These are phyloP conservation scores for Montipora cactus DNA, from an alignment of 64 coral and sea anemone genomes.

Conservation along the genomic window DNA sequence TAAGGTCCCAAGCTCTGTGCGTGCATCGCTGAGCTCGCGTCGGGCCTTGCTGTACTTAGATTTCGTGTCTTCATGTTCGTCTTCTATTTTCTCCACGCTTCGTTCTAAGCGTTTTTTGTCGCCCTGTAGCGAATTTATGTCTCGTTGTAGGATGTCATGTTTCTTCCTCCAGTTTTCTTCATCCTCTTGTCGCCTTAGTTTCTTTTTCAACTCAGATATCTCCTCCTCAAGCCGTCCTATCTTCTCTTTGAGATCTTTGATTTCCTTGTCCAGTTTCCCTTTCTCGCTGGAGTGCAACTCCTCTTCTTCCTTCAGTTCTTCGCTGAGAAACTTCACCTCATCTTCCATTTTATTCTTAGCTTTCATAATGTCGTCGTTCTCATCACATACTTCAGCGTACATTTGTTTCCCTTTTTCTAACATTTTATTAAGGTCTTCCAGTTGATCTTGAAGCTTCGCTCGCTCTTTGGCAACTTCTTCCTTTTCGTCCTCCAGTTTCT, in stretches of 20 bases:
- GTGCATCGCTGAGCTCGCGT: slow-evolving; percentile 15
- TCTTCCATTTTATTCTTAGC: slow-evolving; percentile 10
- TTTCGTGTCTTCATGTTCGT: slow-evolving; percentile 37
- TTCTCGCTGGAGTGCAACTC: slow-evolving; percentile 20
- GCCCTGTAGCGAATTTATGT: slow-evolving; percentile 12
- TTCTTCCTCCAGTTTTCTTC: slow-evolving; percentile 41
- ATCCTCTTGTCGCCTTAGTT: neutral
- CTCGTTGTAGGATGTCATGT: slow-evolving; percentile 6
- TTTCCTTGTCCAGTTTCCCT: neutral
- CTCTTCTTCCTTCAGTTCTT: slow-evolving; percentile 47
- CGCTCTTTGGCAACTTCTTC: neutral
- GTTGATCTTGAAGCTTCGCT: neutral
- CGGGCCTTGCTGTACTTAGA: slow-evolving; percentile 29
- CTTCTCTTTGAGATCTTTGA: slow-evolving; percentile 4
- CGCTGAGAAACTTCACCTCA: slow-evolving; percentile 17
- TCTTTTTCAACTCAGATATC: slow-evolving; percentile 28
- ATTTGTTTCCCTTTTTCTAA: slow-evolving; percentile 48
- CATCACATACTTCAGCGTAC: slow-evolving; percentile 15
- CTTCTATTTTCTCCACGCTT: slow-evolving; percentile 19
- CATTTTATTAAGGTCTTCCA: slow-evolving; percentile 6
- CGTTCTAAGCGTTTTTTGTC: slow-evolving; percentile 30
- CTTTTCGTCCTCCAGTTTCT: slow-evolving; percentile 17
- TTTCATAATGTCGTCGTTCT: slow-evolving; percentile 42
- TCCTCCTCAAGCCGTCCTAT: slow-evolving; percentile 9
- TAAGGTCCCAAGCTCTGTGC: neutral